These are phyloP conservation scores for Paratrypauchen microcephalus DNA, from an alignment of 2,797 vertebrate genomes.

Conservation along the genomic window DNA sequence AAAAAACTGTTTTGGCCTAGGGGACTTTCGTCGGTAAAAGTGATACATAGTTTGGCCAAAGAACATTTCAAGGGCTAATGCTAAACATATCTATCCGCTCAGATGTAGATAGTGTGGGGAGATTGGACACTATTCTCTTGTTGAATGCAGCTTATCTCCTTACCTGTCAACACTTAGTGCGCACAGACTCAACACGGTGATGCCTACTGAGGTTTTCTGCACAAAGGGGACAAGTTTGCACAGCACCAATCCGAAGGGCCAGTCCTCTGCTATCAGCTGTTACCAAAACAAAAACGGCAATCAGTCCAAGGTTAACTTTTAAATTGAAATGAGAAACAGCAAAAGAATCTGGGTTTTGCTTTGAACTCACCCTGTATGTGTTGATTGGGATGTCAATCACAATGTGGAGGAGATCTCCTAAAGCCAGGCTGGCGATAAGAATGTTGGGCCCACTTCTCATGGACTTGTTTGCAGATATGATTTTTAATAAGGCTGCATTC, in stretches of 20 bases:
- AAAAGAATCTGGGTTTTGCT: slow-evolving; percentile 10
- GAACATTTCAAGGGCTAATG: slow-evolving; percentile 57
- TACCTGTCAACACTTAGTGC: slow-evolving; percentile 94
- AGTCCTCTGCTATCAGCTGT: slow-evolving; percentile 88
- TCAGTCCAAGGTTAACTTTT: slow-evolving; percentile 30
- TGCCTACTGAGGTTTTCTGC: slow-evolving; percentile 92
- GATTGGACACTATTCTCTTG: slow-evolving; percentile 9
- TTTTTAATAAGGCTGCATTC: slow-evolving; percentile 84
- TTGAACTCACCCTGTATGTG: slow-evolving; percentile 86
- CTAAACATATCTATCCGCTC: slow-evolving; percentile 53
- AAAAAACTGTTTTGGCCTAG: slow-evolving; percentile 39
- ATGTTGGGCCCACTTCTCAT: slow-evolving; percentile 92
- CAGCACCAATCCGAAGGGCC: slow-evolving; percentile 88
- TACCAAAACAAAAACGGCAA: slow-evolving; percentile 28
- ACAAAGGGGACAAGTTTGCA: slow-evolving; percentile 95
- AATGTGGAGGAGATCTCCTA: slow-evolving; percentile 90
- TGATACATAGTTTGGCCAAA: slow-evolving; percentile 46
- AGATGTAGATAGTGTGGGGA: slow-evolving; percentile 45
- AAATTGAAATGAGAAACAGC: slow-evolving; percentile 23
- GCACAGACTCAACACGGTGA: slow-evolving; percentile 91
- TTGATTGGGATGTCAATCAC: slow-evolving; percentile 90
- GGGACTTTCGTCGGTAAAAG: slow-evolving; percentile 48
- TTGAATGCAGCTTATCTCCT: slow-evolving; percentile 45
- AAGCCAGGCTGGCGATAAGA: slow-evolving; percentile 88
- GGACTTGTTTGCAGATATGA: slow-evolving; percentile 91